Base-by-base conservation (phyloP, 2,113 vertebrate genomes). In the Spea multiplicata region DNA sequence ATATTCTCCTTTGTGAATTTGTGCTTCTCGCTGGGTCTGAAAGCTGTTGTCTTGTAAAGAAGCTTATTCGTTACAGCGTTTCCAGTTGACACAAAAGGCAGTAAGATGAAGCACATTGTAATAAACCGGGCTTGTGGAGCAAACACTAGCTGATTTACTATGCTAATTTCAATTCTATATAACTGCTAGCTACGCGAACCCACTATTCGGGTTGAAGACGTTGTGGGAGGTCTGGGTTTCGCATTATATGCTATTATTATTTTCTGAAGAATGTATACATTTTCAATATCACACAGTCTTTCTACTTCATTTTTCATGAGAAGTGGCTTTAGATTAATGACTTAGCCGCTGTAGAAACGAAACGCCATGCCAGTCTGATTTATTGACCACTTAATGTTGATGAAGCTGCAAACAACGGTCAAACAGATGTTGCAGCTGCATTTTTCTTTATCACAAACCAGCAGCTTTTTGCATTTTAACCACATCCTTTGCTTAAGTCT, bases 361-460 rank as follows among this genome's bases (percentile, higher is more conserved):
- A 91, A 86, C 82, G 61, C 93, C 86, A 82, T 71, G 92, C 92
- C 88, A 85, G 86, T 85, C 93, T 97, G 96, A 97, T 98, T 98
- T 96, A 97, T 97, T 91, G 93, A 91, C 93, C 95, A 97, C 95
- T 96, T 99, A 96, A 92, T 86, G 87, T 90, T 95, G 94, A 98
- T 97, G 95, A 95, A 94, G 95, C 96, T 91, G 94, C 94, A 94
- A 94, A 95, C 94, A 90, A 91, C 92, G 93, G 89, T 91, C 93
- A 92, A 89, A 91, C 94, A 91, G 91, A 93, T 94, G 94, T 94
- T 95, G 91, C 90, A 87, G 91, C 88, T 81, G 91, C 92, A 92
- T 96, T 95, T 93, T 95, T 94, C 93, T 94, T 92, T 84, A 93
- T 95, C 93, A 91, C 85, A 90, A 86, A 82, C 78, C 74, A 69